phyloP scores from a whole-genome alignment of 2,113 vertebrate species.

The Cheilinus undulatus region DNA sequence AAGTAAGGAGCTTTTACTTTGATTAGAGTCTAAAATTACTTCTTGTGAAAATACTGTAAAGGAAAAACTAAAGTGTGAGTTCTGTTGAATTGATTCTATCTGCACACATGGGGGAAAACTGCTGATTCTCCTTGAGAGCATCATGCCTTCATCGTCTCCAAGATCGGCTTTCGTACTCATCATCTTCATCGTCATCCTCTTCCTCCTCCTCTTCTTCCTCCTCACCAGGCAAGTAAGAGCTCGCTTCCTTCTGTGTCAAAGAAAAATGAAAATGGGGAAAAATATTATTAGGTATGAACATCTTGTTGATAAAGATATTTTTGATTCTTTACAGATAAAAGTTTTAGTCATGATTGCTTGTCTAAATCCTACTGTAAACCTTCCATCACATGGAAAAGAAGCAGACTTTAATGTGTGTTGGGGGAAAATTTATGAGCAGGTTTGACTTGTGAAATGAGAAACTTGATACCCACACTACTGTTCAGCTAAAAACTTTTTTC shows the following conservation, averaged over 20 bases:
- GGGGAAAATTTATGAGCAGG: too few species aligned
- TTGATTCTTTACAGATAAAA: too few species aligned
- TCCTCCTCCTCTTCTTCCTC: constrained; percentile 88
- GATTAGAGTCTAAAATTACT: constrained; percentile 62
- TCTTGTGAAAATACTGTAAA: constrained; percentile 78
- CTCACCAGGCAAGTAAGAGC: constrained; percentile 91
- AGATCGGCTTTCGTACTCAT: constrained; percentile 95
- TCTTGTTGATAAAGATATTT: too few species aligned
- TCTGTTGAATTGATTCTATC: constrained; percentile 41
- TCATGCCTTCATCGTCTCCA: constrained; percentile 92
- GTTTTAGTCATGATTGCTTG: too few species aligned
- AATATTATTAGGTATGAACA: neutral
- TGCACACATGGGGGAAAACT: constrained; percentile 26
- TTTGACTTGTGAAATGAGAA: too few species aligned
- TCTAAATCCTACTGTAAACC: too few species aligned
- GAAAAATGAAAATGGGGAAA: neutral
- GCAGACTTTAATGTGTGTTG: too few species aligned
- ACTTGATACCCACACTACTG: too few species aligned
- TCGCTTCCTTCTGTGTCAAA: constrained; percentile 87
- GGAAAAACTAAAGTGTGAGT: constrained; percentile 21
- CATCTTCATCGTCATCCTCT: constrained; percentile 96
- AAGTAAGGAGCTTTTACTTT: constrained; percentile 51
- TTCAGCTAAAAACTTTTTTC: too few species aligned
- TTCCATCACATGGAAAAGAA: too few species aligned
- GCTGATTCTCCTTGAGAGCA: constrained; percentile 15